phyloP scores from a whole-genome alignment of 2,888 invertebrate genomes.

The Drosophila robusta region DNA sequence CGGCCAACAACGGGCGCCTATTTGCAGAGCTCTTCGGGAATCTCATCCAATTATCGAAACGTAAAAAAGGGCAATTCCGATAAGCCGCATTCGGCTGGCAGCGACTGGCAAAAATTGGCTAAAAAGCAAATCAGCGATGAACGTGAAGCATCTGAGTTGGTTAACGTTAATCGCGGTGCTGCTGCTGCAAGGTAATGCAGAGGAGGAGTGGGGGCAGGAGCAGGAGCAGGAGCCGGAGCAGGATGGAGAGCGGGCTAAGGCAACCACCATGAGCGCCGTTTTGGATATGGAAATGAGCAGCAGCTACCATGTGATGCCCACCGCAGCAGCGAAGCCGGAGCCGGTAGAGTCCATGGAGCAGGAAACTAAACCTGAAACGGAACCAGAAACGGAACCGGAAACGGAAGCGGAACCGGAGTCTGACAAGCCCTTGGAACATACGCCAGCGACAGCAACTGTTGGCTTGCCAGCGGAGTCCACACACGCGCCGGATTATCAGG shows the following conservation, averaged over 20 bases:
- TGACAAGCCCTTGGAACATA: not conserved
- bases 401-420: not conserved
- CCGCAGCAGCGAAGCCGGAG: not conserved
- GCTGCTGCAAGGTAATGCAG: conserved; percentile 23
- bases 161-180: conserved; percentile 27
- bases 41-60: conserved; percentile 4
- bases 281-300: conserved; percentile 1
- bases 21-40: conserved; percentile 53
- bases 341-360: not conserved
- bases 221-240: not conserved
- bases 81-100: conserved; percentile 27
- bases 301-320: not conserved
- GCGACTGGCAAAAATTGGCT: no score
- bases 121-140: conserved; percentile 32
- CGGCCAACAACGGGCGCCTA: conserved; percentile 1
- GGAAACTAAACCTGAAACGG: not conserved
- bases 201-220: conserved; percentile 16
- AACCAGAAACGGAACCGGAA: not conserved
- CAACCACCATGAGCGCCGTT: not conserved
- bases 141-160: conserved; percentile 32
- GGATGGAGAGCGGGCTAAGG: not conserved
- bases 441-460: not conserved
- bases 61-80: conserved; percentile 1
- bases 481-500: conserved; percentile 38
- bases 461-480: not conserved